Evolutionary conservation across 2,113 vertebrate species (phyloP).

Genomic region (Ciconia maguari): DNA sequence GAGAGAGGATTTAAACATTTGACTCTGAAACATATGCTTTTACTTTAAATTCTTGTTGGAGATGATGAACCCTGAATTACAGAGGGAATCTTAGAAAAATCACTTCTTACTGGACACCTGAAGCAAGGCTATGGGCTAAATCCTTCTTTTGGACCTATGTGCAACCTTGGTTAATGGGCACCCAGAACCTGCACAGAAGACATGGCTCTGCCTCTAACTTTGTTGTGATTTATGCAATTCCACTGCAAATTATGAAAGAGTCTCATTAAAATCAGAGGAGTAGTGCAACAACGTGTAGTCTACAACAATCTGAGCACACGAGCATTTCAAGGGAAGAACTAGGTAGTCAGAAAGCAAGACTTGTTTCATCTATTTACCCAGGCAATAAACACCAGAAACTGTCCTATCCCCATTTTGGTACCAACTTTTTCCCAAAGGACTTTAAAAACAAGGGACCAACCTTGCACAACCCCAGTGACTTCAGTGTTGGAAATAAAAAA

Average conservation of each 20-base stretch:
- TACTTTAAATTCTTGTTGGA: background rate
- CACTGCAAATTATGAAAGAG: background rate
- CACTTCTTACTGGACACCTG: background rate
- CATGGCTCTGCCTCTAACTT: background rate
- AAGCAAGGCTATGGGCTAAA: background rate
- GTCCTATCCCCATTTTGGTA: background rate
- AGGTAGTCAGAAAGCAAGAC: background rate
- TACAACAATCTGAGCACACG: accelerated
- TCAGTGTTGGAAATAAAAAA: background rate
- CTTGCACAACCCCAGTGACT: background rate
- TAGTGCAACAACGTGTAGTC: background rate
- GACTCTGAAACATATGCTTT: background rate
- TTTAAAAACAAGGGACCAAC: background rate
- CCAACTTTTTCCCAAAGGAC: background rate
- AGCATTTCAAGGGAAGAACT: background rate
- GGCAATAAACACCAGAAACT: background rate
- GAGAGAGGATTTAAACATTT: background rate
- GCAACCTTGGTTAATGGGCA: background rate
- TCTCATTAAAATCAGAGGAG: background rate
- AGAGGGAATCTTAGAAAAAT: background rate
- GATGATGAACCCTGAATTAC: background rate
- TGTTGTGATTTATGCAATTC: background rate
- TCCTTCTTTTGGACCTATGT: background rate
- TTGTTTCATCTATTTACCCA: background rate
- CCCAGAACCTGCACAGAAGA: background rate